Evolutionary conservation across 2,113 vertebrate genomes (phyloP), one percentile per base, ranked within the genome.

Genomic region (Toxotes chatareus): DNA sequence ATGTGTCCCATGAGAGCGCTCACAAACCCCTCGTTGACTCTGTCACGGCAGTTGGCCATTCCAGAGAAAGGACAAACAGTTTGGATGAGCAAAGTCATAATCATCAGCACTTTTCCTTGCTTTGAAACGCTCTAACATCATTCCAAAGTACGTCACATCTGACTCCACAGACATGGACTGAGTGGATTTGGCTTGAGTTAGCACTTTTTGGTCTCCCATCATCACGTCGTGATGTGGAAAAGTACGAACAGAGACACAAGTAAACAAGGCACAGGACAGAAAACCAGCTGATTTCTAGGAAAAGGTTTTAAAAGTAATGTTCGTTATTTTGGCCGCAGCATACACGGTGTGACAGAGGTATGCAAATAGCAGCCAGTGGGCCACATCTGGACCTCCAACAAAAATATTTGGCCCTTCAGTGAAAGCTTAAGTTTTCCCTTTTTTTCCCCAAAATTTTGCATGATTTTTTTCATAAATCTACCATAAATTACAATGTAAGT

Each of bases 91-190:
- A 36, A 36, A 66, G 56, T 76, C 69, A 3, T 2, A 5, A 14
- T 32, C 63, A 76, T 88, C 88, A 88, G 86, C 80, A 83, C 73
- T 81, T 76, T 80, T 49, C 27, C 31, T 40, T 2, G 2, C 51
- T 73, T 51, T 65, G 31, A 77, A 63, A 61, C 4, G 62, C 67
- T 77, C 51, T 11, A 68, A 2, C 78, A 74, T 81, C 62, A 49
- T 57, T 60, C 23, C 16, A 47, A 32, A 72, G 19, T 32, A 60
- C 51, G 17, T 85, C 70, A 81, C 19, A 68, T 88, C 65, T 51
- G 59, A 69, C 56, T 57, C n/a, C 60, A 44, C 32, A 57, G n/a
- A 65, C 0, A 13, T 14, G 6, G 36, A 49, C 56, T 11, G 47
- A 17, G 60, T 66, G 34, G 12, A 38, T 77, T 53, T 23, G n/a